Conservation (phyloP, 2,888 invertebrate genomes). For the Aphidoletes aphidimyza region DNA sequence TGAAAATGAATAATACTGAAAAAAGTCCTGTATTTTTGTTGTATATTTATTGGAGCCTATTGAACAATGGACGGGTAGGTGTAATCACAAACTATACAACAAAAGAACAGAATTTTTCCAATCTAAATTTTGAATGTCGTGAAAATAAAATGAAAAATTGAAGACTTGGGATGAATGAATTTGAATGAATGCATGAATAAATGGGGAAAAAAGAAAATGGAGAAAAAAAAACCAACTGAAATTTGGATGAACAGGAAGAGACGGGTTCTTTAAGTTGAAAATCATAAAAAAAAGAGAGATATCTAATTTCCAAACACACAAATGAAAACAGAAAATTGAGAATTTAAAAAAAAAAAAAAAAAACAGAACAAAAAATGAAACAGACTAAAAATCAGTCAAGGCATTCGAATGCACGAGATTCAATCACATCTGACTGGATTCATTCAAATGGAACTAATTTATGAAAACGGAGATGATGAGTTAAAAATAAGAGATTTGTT, state of each 20-base stretch:
- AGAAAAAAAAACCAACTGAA: background rate
- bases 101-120: conserved; percentile 10
- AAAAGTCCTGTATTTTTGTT: conserved; percentile 16
- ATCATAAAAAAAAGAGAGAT: background rate
- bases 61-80: conserved; percentile 35
- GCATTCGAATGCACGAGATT: conserved; percentile 9
- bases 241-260: background rate
- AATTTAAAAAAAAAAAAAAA: no score
- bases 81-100: conserved; percentile 38
- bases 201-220: background rate
- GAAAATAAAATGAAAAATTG: background rate
- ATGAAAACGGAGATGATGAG: conserved; percentile 15
- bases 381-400: background rate
- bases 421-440: background rate
- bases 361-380: background rate
- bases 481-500: no score
- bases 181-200: background rate
- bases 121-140: conserved; percentile 12
- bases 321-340: no score
- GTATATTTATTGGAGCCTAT: background rate
- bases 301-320: no score
- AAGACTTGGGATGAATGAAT: background rate
- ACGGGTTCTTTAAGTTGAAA: background rate
- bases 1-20: no score
- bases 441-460: background rate